phyloP scores from a whole-genome alignment of 2,797 vertebrate species.

The Mormyrops boulengeri region DNA sequence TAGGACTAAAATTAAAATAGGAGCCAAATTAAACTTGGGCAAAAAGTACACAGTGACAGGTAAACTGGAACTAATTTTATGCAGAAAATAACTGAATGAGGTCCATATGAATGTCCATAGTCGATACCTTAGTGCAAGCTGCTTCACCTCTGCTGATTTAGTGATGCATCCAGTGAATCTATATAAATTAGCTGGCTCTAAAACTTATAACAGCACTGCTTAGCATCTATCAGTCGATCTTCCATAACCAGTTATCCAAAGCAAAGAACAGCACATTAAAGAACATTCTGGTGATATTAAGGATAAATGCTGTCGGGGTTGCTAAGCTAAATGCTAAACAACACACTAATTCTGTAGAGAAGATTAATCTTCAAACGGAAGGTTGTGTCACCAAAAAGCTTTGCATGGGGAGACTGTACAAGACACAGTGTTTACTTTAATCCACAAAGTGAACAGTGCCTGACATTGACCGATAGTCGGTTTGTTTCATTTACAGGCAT shows the following conservation, averaged over 20 bases:
- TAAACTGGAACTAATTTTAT: background rate
- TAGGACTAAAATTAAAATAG: background rate
- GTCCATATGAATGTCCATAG: background rate
- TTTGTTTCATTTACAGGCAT: background rate
- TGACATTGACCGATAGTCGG: background rate
- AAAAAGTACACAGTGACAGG: background rate
- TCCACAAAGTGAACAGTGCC: background rate
- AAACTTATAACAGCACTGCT: background rate
- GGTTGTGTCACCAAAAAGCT: background rate
- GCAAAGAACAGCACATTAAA: background rate
- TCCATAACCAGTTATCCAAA: background rate
- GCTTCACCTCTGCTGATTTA: background rate
- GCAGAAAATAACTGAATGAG: background rate
- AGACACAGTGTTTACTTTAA: background rate
- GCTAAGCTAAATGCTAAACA: background rate
- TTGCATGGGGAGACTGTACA: background rate
- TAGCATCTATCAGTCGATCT: background rate
- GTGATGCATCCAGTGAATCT: background rate
- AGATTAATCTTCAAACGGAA: background rate
- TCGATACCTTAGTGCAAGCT: background rate
- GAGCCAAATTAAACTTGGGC: background rate
- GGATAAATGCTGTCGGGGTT: background rate
- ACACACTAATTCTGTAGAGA: background rate
- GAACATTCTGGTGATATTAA: background rate
- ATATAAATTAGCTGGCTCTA: background rate